A percentile compares a stretch with the other conserved stretches of the same genome.
Conservation (phyloP, 2,888 invertebrate species). For the Lasioglossum zephyrum region DNA sequence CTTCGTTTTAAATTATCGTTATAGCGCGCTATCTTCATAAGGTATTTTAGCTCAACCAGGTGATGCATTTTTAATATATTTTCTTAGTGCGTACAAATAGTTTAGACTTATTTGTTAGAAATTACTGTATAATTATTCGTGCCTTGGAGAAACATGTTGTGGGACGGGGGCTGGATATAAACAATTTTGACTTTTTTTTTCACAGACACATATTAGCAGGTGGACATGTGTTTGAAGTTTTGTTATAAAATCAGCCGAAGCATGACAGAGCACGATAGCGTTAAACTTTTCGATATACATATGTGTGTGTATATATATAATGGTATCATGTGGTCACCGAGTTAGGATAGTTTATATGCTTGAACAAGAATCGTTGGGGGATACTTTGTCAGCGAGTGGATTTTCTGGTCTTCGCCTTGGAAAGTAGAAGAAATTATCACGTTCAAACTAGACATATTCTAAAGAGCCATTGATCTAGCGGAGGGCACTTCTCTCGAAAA, state of each 20-base stretch:
- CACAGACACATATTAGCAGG: slow-evolving; percentile 44
- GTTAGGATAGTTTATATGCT: slow-evolving; percentile 27
- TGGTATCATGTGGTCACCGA: slow-evolving; percentile 15
- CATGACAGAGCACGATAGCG: slow-evolving; percentile 35
- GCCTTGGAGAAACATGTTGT: not conserved
- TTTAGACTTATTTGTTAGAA: slow-evolving; percentile 13
- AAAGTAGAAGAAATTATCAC: slow-evolving; percentile 21
- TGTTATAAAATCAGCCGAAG: slow-evolving; percentile 12
- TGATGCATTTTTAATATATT: slow-evolving; percentile 21
- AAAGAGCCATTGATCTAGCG: slow-evolving; percentile 9
- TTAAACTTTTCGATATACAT: not conserved
- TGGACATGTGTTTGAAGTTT: slow-evolving; percentile 4
- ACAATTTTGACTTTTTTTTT: slow-evolving; percentile 46
- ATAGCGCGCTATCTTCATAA: slow-evolving; percentile 28
- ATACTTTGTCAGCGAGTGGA: slow-evolving; percentile 11
- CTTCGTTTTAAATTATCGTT: slow-evolving; percentile 20
- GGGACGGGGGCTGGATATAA: slow-evolving; percentile 22
- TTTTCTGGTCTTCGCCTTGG: slow-evolving; percentile 36
- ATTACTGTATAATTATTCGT: slow-evolving; percentile 5
- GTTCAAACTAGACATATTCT: slow-evolving; percentile 14
- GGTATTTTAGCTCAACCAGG: slow-evolving; percentile 37
- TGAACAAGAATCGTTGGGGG: not conserved
- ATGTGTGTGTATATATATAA: not conserved
- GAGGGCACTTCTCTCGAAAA: slow-evolving; percentile 4
- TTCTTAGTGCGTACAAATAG: slow-evolving; percentile 20